Evolutionary conservation across 2,113 vertebrate genomes (phyloP).

Genomic region (Lepisosteus oculatus): DNA sequence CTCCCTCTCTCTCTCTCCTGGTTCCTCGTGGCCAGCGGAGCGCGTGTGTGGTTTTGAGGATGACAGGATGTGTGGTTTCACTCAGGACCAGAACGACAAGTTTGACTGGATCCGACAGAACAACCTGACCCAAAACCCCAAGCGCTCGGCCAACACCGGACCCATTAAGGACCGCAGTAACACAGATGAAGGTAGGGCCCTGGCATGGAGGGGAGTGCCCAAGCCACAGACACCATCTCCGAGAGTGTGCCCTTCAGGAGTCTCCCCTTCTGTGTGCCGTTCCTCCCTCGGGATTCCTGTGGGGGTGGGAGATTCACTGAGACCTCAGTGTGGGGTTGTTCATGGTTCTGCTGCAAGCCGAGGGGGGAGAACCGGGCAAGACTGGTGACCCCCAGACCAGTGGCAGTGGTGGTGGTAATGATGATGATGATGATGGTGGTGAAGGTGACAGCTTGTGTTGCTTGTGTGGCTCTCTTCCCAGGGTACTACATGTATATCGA

Average conservation of each 20-base stretch:
- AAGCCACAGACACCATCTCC: too few species aligned
- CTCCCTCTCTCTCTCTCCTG: neutral
- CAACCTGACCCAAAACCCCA: conserved; percentile 86
- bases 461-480: conserved; percentile 36
- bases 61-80: conserved; percentile 87
- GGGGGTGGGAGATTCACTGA: neutral
- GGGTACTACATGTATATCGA: conserved; percentile 98
- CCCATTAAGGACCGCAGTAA: conserved; percentile 88
- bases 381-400: neutral
- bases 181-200: conserved; percentile 77
- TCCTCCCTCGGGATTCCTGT: too few species aligned
- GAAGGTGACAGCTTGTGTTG: too few species aligned
- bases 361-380: neutral
- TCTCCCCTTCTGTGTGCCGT: too few species aligned
- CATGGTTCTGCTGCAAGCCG: neutral
- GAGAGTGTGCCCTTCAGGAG: too few species aligned
- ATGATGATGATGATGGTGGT: too few species aligned
- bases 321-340: neutral
- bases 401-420: neutral
- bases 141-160: conserved; percentile 88
- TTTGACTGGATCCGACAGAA: conserved; percentile 98
- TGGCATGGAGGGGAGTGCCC: too few species aligned
- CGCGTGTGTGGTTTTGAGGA: conserved; percentile 93
- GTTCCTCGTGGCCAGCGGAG: conserved; percentile 50
- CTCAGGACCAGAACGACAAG: conserved; percentile 85